Evolutionary conservation across 2,797 vertebrate genomes (phyloP), one percentile per base, ranked within the genome.

Genomic region (Malacoctenus gilli): DNA sequence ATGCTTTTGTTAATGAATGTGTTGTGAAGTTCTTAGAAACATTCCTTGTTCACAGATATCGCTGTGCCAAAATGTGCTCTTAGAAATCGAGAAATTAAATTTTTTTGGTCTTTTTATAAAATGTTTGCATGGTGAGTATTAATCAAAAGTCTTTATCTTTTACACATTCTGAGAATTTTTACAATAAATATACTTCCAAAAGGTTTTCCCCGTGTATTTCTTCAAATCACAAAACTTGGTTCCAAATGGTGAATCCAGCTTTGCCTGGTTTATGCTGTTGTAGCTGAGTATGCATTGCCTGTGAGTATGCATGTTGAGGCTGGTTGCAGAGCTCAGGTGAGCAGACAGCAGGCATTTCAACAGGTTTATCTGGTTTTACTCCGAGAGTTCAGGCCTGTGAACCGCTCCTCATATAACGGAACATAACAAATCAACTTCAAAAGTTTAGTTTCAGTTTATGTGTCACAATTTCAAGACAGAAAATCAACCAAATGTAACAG

Each of bases 141-240:
- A 78, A 72, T 83, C 59, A 66, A 78, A 79, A 5, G 40, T 48
- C 69, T 84, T 79, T 85, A 80, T 83, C 77, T 83, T 89, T 89
- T 89, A 61, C 88, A 80, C 68, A 74, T 75, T 79, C 83, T 52
- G 49, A 46, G 39, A 63, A 59, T 88, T 91, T 91, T 90, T 56
- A 79, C 83, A 92, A 90, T 91, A 91, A 92, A 92, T 65, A 40
- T 72, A 34, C 77, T 77, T 72, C 20, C 38, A 79, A 68, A 75
- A 63, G 22, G 55, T 30, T 58, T 4, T 16, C 13, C 0, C 40
- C 2, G 19, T 31, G 16, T 40, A 2, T 42, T 42, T 55, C 5
- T 31, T 31, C 25, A 28, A 9, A 28, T 3, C 2, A 28, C 25
- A 5, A 5, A 5, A 5, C 2, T 28, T 2, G 4, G 25, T 9